Base-by-base conservation (phyloP, 2,888 invertebrate genomes). In the Camptogramma bilineatum region DNA sequence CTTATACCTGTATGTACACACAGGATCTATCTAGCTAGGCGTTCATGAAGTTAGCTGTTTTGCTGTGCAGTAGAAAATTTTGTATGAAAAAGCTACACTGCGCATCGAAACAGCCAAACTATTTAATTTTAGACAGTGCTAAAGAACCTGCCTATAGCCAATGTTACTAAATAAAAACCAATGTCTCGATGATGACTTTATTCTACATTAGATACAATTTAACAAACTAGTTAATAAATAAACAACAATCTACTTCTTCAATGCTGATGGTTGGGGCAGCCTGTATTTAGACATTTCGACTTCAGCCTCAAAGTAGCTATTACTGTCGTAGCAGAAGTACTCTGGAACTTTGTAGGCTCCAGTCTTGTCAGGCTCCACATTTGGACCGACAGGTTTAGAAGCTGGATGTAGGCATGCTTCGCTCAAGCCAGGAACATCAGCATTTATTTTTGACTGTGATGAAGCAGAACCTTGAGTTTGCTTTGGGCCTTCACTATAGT, bases 261-360 rank as follows among this genome's bases (percentile, higher is more conserved):
- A 67, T 52, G 95, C 94, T 3, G 96, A 96, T 44, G 98, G 98
- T 83, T 97, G 97, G 18, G 97, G 96, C 62, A 96, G 93, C 78
- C 98, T 94, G 78, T 94, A 96, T 78, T 96, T 95, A 1, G 94
- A 93, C 96, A 98, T 96, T 90, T 97, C 97, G 19, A 97, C 94
- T 92, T 98, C 97, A 54, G 97, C 96, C 88, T 98, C 97, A 75
- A 95, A 96, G 81, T 95, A 98, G 73, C 96, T 96, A 74, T 94
- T 95, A 48, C 94, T 94, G 79, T 97, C 95, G 79, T 97, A 98
- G 72, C 95, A 95, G 79, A 95, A 98, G 84, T 98, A 98, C 90
- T 98, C 98, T 0, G 97, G 97, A 68, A 97, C 97, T 90, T 97
- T 97, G 83, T 98, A 98, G 0, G 94, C 94, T 9, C 94, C 95